A percentile compares a stretch with the other conserved stretches of the same genome.
phyloP scores from a whole-genome alignment of 2,888 invertebrate species.

The Coleophora deauratella region DNA sequence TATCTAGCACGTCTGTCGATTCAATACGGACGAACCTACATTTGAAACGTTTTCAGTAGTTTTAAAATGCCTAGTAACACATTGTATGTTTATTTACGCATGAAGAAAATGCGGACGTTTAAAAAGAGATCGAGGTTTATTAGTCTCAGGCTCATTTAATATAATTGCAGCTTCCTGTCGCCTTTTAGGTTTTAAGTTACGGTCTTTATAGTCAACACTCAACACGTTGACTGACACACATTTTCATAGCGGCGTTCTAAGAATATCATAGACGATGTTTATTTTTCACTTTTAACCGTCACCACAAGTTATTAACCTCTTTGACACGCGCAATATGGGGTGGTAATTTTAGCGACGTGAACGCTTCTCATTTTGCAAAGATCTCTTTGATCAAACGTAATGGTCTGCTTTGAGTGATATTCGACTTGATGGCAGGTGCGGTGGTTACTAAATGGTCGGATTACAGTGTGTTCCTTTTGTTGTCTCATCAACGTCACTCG shows the following conservation, averaged over 20 bases:
- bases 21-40: too few relatives aligned
- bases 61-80: too few relatives aligned
- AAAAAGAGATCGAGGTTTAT: constrained; percentile 38
- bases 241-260: constrained; percentile 43
- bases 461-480: constrained; percentile 35
- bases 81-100: constrained; percentile 8
- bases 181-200: constrained; percentile 38
- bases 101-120: constrained; percentile 21
- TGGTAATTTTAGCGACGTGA: constrained; percentile 49
- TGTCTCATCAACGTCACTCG: constrained; percentile 25
- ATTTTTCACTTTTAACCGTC: constrained; percentile 18
- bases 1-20: too few relatives aligned
- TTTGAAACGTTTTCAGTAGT: too few relatives aligned
- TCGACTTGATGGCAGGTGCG: constrained; percentile 44
- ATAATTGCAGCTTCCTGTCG: constrained; percentile 45
- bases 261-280: constrained; percentile 27
- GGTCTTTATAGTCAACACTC: constrained; percentile 32
- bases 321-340: constrained; percentile 28
- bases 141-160: constrained; percentile 34
- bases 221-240: constrained; percentile 37
- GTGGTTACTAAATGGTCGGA: constrained; percentile 53
- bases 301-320: constrained; percentile 51
- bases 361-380: constrained; percentile 50
- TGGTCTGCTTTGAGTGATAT: constrained; percentile 31
- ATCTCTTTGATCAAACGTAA: constrained; percentile 49